These are phyloP conservation scores for Ectemnius cavifrons DNA, from an alignment of 2,888 invertebrate species.

Conservation along the genomic window DNA sequence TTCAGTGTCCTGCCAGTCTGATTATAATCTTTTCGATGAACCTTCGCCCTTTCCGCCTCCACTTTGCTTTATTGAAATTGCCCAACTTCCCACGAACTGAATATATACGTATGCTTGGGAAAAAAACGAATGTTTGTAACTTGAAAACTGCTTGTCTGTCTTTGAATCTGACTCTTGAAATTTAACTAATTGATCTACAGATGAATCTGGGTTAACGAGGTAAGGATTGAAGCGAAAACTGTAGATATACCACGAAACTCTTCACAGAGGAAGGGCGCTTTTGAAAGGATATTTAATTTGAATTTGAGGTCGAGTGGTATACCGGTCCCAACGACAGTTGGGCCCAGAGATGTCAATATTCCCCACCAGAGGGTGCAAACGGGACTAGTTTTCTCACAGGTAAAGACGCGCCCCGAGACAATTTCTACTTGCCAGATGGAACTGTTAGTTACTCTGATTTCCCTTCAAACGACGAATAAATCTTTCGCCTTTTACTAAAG, in stretches of 20 bases:
- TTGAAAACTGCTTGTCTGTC: too few relatives aligned
- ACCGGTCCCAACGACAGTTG: not conserved
- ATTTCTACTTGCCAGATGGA: not conserved
- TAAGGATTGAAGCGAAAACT: too few relatives aligned
- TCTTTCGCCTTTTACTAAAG: constrained; percentile 80
- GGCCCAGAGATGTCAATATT: not conserved
- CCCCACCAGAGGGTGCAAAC: not conserved
- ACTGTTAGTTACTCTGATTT: constrained; percentile 69
- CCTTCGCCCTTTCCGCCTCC: not conserved
- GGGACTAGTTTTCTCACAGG: not conserved
- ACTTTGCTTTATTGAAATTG: not conserved
- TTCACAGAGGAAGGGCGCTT: too few relatives aligned
- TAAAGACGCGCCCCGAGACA: not conserved
- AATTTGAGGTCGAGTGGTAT: not conserved
- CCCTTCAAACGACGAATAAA: constrained; percentile 77
- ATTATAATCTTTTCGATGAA: constrained; percentile 8
- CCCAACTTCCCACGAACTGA: too few relatives aligned
- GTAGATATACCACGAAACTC: too few relatives aligned
- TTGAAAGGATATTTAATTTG: not conserved
- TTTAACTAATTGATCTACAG: too few relatives aligned
- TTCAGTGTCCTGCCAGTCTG: constrained; percentile 16
- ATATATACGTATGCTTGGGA: too few relatives aligned
- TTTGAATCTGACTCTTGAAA: too few relatives aligned
- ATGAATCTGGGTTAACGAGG: too few relatives aligned
- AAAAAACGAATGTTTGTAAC: too few relatives aligned